A percentile compares a stretch with the other conserved stretches of the same genome.
Evolutionary conservation across 1,140 invertebrate genomes (phyloP).

Genomic region (Saxidomus purpurata): DNA sequence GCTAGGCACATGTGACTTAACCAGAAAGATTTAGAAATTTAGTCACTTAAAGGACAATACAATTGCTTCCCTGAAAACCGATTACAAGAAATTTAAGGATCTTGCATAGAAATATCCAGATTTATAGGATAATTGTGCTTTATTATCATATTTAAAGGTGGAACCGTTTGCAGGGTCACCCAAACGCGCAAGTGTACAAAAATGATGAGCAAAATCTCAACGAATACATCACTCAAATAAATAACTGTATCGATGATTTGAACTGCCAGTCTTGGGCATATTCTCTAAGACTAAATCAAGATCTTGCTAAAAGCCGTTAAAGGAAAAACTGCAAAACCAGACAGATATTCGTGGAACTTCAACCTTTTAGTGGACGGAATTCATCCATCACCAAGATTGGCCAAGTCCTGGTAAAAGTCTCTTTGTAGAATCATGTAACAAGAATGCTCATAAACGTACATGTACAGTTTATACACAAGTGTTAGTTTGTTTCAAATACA

Average conservation of each 20-base stretch:
- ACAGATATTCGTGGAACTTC: no score
- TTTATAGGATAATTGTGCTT: not conserved
- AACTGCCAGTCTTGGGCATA: not conserved
- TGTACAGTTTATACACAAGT: no score
- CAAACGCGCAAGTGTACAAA: not conserved
- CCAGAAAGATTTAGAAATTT: not conserved
- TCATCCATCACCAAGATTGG: no score
- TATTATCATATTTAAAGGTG: not conserved
- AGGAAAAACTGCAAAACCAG: no score
- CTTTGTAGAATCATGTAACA: no score
- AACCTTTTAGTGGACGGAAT: no score
- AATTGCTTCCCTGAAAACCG: not conserved
- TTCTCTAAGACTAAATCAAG: not conserved
- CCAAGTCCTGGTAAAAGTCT: no score
- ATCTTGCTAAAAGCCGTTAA: not conserved
- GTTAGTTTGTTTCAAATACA: no score
- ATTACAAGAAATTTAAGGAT: not conserved
- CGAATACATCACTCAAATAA: not conserved
- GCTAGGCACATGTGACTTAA: no score
- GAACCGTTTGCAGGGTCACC: not conserved
- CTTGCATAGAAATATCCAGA: not conserved
- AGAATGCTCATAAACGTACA: no score
- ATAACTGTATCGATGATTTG: not conserved
- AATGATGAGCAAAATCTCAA: not conserved
- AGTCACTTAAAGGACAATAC: not conserved